Percentiles rank a stretch among this genome's conserved stretches.
phyloP scores from a whole-genome alignment of 2,888 invertebrate species.

The Deroplatys truncata region DNA sequence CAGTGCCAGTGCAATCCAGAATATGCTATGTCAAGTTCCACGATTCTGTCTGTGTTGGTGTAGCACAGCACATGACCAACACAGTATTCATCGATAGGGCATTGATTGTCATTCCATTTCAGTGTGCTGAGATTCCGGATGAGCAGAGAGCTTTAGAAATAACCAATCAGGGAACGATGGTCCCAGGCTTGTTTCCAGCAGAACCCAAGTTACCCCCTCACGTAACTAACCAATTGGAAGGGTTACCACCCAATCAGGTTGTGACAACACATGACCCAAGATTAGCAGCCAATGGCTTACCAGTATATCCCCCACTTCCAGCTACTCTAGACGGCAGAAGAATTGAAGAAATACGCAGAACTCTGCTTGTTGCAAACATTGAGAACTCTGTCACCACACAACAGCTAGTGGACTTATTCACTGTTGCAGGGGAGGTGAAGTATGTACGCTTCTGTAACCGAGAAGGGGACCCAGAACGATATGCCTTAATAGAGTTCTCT shows the following conservation, averaged over 20 bases:
- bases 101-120: constrained; percentile 88
- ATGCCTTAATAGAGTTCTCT: constrained; percentile 88
- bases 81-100: constrained; percentile 98
- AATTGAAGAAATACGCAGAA: constrained; percentile 94
- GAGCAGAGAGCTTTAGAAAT: constrained; percentile 91
- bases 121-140: constrained; percentile 88
- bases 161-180: constrained; percentile 83
- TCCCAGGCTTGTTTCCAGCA: constrained; percentile 77
- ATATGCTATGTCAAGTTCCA: constrained; percentile 96
- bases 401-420: constrained; percentile 85
- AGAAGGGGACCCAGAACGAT: constrained; percentile 69
- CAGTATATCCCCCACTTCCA: constrained; percentile 87
- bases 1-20: constrained; percentile 84
- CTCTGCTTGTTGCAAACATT: constrained; percentile 80
- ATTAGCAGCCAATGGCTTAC: constrained; percentile 73
- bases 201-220: constrained; percentile 87
- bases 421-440: constrained; percentile 87
- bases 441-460: constrained; percentile 89
- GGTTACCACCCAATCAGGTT: constrained; percentile 76
- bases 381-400: constrained; percentile 66
- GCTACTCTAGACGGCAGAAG: constrained; percentile 82
- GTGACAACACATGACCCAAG: constrained; percentile 88
- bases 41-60: constrained; percentile 79
- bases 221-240: constrained; percentile 82
- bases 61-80: constrained; percentile 98